These are phyloP conservation scores for Elaphurus davidianus DNA, from an alignment of 2,113 vertebrate species.

Conservation along the genomic window DNA sequence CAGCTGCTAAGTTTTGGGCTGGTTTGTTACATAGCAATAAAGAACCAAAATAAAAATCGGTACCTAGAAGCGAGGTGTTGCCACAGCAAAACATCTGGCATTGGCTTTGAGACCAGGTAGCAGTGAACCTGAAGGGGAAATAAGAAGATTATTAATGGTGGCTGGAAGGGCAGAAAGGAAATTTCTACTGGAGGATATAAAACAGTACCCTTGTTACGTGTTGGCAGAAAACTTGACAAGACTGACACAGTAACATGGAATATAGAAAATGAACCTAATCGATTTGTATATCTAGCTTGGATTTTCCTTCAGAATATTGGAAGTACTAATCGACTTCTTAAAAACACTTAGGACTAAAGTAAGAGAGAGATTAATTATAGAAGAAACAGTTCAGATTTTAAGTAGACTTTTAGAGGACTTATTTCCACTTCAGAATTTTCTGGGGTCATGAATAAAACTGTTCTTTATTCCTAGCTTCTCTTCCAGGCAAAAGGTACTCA, in stretches of 20 bases:
- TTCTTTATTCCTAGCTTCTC: not conserved
- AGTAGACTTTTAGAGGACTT: constrained; percentile 5
- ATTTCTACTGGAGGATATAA: not conserved
- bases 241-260: not conserved
- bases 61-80: not conserved
- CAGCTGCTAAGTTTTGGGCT: not conserved
- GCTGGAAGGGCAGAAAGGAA: not conserved
- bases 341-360: not conserved
- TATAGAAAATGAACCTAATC: not conserved
- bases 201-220: not conserved
- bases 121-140: not conserved
- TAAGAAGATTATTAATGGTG: not conserved
- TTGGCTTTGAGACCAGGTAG: not conserved
- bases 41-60: not conserved
- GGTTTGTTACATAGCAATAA: not conserved
- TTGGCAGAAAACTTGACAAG: not conserved
- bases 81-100: not conserved
- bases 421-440: constrained; percentile 12
- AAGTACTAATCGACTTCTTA: not conserved
- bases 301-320: not conserved
- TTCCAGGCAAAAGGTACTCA: not conserved
- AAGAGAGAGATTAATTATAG: not conserved
- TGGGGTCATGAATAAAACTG: not conserved
- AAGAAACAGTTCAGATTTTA: not conserved
- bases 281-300: not conserved